Base-by-base conservation (phyloP, 1,140 invertebrate species). In the Adelges cooleyi region DNA sequence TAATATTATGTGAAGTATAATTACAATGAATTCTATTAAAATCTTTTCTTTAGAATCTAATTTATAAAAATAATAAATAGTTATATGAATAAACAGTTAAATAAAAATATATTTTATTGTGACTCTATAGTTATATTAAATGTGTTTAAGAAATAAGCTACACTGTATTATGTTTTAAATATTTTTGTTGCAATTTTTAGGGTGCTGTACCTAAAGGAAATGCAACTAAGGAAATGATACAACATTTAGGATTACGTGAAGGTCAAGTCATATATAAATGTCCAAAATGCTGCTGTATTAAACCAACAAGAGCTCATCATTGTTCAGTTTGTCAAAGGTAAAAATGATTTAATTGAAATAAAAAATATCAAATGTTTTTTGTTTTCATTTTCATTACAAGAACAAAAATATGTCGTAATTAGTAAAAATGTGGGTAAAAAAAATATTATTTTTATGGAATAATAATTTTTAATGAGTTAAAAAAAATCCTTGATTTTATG, bases 131-230 rank as follows among this genome's bases (percentile, higher is more conserved):
- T n/a, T n/a, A n/a, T n/a, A n/a, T n/a, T n/a, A n/a, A n/a, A n/a
- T n/a, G n/a, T n/a, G n/a, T n/a, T n/a, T n/a, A n/a, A n/a, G n/a
- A n/a, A n/a, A n/a, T n/a, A n/a, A n/a, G n/a, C n/a, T n/a, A n/a
- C n/a, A n/a, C n/a, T n/a, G n/a, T n/a, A n/a, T n/a, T n/a, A n/a
- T n/a, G n/a, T n/a, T n/a, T n/a, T n/a, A n/a, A 17, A 48, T 23
- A 23, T 6, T 23, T 23, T 9, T 52, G 6, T 22, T 22, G 62
- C 67, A 68, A 68, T 72, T 71, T 70, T 40, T 71, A 94, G 89
- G 97, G 96, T 68, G 93, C 95, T 27, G 94, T 99, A 40, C 95
- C 95, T 4, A 89, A 93, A 76, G 95, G 95, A n/a, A 99, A 96
- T 78, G 94, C 95, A 29, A 99, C 95, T 0, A 94, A 95, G 77